These are phyloP conservation scores for Agonopterix heracliana DNA, from an alignment of 2,888 invertebrate genomes.

Conservation along the genomic window DNA sequence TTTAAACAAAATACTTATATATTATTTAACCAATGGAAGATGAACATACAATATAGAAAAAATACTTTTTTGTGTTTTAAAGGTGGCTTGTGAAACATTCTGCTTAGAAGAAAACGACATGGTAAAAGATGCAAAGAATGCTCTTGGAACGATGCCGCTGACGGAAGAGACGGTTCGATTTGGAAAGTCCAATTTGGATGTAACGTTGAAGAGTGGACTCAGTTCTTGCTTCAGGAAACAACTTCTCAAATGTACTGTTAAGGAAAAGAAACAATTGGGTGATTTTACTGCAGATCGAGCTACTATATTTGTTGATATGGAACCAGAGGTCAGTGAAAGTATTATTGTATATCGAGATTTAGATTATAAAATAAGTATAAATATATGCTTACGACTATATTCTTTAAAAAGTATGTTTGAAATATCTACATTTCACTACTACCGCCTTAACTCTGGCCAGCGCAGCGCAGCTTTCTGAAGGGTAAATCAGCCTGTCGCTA, in stretches of 20 bases:
- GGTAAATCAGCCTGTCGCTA: no score
- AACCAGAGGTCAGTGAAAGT: slow-evolving; percentile 46
- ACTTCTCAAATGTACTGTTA: slow-evolving; percentile 70
- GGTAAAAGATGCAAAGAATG: slow-evolving; percentile 86
- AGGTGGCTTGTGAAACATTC: slow-evolving; percentile 94
- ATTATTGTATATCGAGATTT: no score
- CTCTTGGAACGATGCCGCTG: slow-evolving; percentile 82
- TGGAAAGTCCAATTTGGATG: slow-evolving; percentile 64
- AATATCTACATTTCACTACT: no score
- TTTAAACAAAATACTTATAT: background rate
- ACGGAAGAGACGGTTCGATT: slow-evolving; percentile 85
- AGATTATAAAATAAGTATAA: no score
- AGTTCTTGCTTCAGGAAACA: slow-evolving; percentile 52
- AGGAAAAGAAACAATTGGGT: slow-evolving; percentile 76
- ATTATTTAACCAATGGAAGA: no score
- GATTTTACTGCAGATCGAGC: slow-evolving; percentile 70
- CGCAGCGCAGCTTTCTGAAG: no score
- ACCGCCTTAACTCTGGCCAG: no score
- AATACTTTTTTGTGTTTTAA: slow-evolving; percentile 8
- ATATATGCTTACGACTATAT: no score
- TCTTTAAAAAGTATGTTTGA: no score
- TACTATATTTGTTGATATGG: slow-evolving; percentile 77
- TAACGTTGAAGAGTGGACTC: slow-evolving; percentile 42
- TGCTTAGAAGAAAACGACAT: slow-evolving; percentile 93
- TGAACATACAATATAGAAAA: no score